These are phyloP conservation scores for Agrilus mali DNA, from an alignment of 2,888 invertebrate species.

Conservation along the genomic window DNA sequence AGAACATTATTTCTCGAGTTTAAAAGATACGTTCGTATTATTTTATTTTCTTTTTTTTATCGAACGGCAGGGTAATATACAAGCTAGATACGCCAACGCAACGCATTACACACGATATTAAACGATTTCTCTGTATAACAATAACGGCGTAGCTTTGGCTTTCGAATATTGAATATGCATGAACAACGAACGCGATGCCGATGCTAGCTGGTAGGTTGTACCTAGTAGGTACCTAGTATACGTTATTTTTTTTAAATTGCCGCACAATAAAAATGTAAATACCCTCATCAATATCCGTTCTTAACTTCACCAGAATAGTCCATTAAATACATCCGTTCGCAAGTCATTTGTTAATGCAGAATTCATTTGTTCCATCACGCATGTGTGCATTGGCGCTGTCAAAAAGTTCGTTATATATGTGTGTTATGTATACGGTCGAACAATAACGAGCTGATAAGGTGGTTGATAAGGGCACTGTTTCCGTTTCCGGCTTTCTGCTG, in stretches of 20 bases:
- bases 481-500: slow-evolving; percentile 22
- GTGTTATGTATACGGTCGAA: slow-evolving; percentile 14
- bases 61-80: too few species aligned
- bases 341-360: slow-evolving; percentile 31
- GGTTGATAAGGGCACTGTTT: slow-evolving; percentile 26
- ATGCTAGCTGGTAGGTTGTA: too few species aligned
- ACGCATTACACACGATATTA: too few species aligned
- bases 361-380: slow-evolving; percentile 31
- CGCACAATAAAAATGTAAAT: slow-evolving; percentile 21
- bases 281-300: slow-evolving; percentile 16
- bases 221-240: too few species aligned
- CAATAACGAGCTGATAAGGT: slow-evolving; percentile 28
- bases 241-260: slow-evolving; percentile 8
- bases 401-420: slow-evolving; percentile 16
- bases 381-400: slow-evolving; percentile 27
- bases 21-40: slow-evolving; percentile 1
- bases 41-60: background rate
- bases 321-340: slow-evolving; percentile 30
- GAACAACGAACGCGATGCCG: slow-evolving; percentile 7
- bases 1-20: slow-evolving; percentile 1
- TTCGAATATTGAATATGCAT: slow-evolving; percentile 13
- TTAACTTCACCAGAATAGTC: slow-evolving; percentile 23
- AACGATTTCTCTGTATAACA: too few species aligned
- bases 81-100: too few species aligned
- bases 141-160: too few species aligned